Evolutionary conservation across 2,888 invertebrate genomes (phyloP).

Genomic region (Altica lythri): DNA sequence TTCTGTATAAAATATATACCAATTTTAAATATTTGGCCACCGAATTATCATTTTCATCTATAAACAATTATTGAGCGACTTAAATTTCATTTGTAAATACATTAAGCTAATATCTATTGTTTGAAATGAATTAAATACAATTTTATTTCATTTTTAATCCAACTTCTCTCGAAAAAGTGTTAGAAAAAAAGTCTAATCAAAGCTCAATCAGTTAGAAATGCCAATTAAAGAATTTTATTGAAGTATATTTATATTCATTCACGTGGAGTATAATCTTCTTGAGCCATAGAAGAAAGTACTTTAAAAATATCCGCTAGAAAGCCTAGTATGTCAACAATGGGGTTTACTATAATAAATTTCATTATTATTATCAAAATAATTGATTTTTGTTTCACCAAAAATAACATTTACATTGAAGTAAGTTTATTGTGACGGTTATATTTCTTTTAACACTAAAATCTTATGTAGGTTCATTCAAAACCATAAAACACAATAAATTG

Average conservation of each 20-base stretch:
- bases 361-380: constrained; percentile 8
- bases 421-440: background rate
- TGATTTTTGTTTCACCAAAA: too few relatives aligned
- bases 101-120: constrained; percentile 41
- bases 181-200: constrained; percentile 20
- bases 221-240: constrained; percentile 22
- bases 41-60: constrained; percentile 21
- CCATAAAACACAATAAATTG: too few relatives aligned
- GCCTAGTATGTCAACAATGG: too few relatives aligned
- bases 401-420: background rate
- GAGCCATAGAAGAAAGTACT: constrained; percentile 33
- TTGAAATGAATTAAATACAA: constrained; percentile 16
- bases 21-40: constrained; percentile 30
- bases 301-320: constrained; percentile 20
- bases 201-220: constrained; percentile 14
- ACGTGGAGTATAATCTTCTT: constrained; percentile 42
- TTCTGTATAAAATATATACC: too few relatives aligned
- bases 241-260: constrained; percentile 39
- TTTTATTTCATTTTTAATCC: constrained; percentile 9
- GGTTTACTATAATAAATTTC: too few relatives aligned
- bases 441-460: background rate
- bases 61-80: constrained; percentile 42
- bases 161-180: background rate
- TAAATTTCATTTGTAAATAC: constrained; percentile 36
- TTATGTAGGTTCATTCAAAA: too few relatives aligned